Evolutionary conservation across 2,797 vertebrate genomes (phyloP), one percentile per base, ranked within the genome.

Genomic region (Antrozous pallidus): DNA sequence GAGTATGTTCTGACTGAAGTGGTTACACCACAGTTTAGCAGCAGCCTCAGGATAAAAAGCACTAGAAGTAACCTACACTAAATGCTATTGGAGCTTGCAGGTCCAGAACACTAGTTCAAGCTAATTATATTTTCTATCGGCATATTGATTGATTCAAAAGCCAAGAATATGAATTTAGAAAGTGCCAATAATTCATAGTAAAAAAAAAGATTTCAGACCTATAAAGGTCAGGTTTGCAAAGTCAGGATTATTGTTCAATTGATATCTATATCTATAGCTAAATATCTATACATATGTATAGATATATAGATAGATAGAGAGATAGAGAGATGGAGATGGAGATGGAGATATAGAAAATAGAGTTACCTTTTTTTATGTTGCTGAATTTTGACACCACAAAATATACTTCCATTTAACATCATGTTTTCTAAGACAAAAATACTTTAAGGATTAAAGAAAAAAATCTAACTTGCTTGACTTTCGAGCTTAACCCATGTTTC

Each of bases 1-100:
- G 20, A 90, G 40, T 47, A 67, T 65, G 26, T 49, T 92, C 67
- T 88, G 88, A 81, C 33, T 88, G 63, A 96, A 94, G 88, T 86
- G 33, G 54, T 93, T 79, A 90, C 5, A 11, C 73, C 69, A 87
- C 69, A 93, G 28, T 69, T 91, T 82, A 93, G 73, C 77, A 95
- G 56, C 47, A 88, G 47, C n/a, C 78, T 88, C 8, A 33, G 38
- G 78, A 65, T 22, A 67, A 9, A 61, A 69, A 95, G 58, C 70
- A 73, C 38, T 80, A 45, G 12, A 90, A 84, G 36, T 85, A 85
- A 58, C 7, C 78, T 75, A 73, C 56, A 61, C 78, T 82, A 74
- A 93, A 85, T 45, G 9, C 63, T 74, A 69, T 24, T 54, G 26
- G 36, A 56, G 45, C 61, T 71, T 90, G 38, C 74, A 49, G 20